Evolutionary conservation across 2,888 invertebrate genomes (phyloP), one percentile per base, ranked within the genome.

Genomic region (Colostygia pectinataria): DNA sequence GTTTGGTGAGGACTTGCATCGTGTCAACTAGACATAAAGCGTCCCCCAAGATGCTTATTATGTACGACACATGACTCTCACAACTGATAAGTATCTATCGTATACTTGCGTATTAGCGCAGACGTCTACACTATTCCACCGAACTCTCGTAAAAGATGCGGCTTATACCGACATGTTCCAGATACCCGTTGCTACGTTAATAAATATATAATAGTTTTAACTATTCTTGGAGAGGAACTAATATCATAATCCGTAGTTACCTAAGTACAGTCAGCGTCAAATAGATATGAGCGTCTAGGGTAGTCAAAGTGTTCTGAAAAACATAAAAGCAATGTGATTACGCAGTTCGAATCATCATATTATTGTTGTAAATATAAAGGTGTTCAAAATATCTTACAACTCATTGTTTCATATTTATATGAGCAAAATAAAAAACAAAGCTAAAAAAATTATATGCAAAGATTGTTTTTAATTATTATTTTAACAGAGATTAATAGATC

Each of bases 41-140:
- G 20, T n/a, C n/a, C n/a, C 6, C 6, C 24, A 37, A 9, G 25
- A 37, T 15, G 15, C 9, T 28, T 28, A 39, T 18, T 20, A 20
- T 23, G 29, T 31, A n/a, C 23, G 23, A 31, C 20, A 14, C 23
- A 9, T 9, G 27, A 27, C 27, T 28, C 14, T n/a, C n/a, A n/a
- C n/a, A n/a, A n/a, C n/a, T 43, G 14, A 8, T 28, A 9, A 43
- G 27, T 27, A 34, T 34, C n/a, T n/a, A n/a, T n/a, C 42, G 27
- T 20, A 34, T 34, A 43, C 42, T 43, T 34, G 42, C 34, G 34
- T 43, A 23, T 36, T 43, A 36, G 23, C 12, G 43, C 36, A 29
- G 34, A 36, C 43, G 36, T 44, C 29, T 14, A 29, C 29, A 29
- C 36, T 41, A 41, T 43, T 43, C 28, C 14, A 20, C 20, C 20